Conservation (phyloP, 2,113 vertebrate genomes). For the Pelusios castaneus region DNA sequence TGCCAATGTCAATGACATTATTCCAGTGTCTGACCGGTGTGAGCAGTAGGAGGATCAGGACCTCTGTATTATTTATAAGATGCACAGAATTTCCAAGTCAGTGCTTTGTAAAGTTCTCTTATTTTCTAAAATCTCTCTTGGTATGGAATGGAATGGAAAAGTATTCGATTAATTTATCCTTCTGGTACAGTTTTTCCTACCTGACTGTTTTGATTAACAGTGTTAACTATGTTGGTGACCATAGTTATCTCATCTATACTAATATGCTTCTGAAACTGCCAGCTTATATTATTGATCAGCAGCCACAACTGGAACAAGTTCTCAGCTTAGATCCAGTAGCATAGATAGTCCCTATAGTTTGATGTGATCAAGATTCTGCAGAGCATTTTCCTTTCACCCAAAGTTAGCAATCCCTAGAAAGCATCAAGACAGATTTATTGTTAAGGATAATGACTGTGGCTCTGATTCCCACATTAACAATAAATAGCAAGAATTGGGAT, state of each 20-base stretch:
- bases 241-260: not conserved
- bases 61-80: not conserved
- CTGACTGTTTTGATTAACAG: not conserved
- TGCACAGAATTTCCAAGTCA: not conserved
- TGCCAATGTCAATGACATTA: not conserved
- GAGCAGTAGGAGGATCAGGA: not conserved
- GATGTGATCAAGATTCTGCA: constrained; percentile 10
- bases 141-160: not conserved
- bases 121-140: not conserved
- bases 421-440: constrained; percentile 1
- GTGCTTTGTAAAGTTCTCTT: not conserved
- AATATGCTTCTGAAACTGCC: not conserved
- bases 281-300: not conserved
- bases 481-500: constrained; percentile 10
- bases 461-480: constrained; percentile 28
- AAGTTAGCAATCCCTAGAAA: constrained; percentile 23
- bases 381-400: not conserved
- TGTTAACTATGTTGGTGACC: not conserved
- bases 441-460: constrained; percentile 12
- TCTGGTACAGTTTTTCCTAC: not conserved
- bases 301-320: not conserved
- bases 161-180: not conserved
- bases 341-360: not conserved
- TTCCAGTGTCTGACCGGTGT: not conserved
- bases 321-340: not conserved